Evolutionary conservation across 2,888 invertebrate species (phyloP), one percentile per base, ranked within the genome.

Genomic region (Carterocephalus palaemon): DNA sequence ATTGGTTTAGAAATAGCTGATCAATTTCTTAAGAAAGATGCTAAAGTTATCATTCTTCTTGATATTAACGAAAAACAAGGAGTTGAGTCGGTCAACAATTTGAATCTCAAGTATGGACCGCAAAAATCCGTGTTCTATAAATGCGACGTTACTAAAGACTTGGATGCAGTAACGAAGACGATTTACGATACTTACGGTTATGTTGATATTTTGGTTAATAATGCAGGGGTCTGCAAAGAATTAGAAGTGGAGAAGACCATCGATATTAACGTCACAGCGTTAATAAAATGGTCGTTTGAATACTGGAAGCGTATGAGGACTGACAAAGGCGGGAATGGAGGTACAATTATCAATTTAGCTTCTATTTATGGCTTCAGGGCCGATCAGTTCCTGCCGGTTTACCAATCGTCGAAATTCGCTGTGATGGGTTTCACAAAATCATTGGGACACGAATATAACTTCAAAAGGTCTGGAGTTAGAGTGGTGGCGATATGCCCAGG

Each of bases 311-410:
- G 88, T 59, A 88, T 91, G 88, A 78, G 89, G n/a, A 84, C 70
- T 29, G 82, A 89, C 48, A 84, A 78, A 40, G 83, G 87, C 0
- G 89, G 89, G 0, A 69, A 74, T 22, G 92, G 92, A 5, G 92
- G 92, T 1, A 85, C 88, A 0, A 88, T 92, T 32, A 79, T 92
- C n/a, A 92, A 93, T 62, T 75, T 91, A 12, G 84, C 90, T 1
- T 91, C 92, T 0, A 87, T 89, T 12, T 84, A 89, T 47, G 91
- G 91, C 0, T 77, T 86, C 29, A 74, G 79, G 54, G 69, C 88
- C 0, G 72, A 85, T 23, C 83, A 83, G 15, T 86, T 77, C 16
- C 60, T 84, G 8, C 90, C 91, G 0, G 69, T 89, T n/a, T 91
- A 91, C 60, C 86, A 88, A 13, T 89, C 89, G 1, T 89, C 91